Base-by-base conservation (phyloP, 2,797 vertebrate genomes). In the Tapera naevia region DNA sequence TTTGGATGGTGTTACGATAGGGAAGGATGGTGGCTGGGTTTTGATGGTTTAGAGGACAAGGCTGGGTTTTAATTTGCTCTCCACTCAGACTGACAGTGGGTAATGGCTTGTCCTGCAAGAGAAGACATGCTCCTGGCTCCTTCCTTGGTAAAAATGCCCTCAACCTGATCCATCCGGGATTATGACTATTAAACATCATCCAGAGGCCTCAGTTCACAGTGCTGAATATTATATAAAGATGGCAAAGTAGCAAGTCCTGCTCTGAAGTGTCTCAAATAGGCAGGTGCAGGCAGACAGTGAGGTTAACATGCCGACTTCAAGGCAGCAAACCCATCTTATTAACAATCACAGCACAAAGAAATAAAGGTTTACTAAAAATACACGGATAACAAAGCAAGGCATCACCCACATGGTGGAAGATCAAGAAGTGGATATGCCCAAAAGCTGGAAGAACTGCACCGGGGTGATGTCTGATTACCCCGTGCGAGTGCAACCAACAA, bases 401-500 rank as follows among this genome's bases (percentile, higher is more conserved):
- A 41, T 66, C 80, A 53, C 32, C 58, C 83, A 32, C 24, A 53
- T 0, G 2, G 19, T 41, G 73, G 27, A 81, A 30, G 73, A 94
- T 86, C 61, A 81, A 62, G 46, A 76, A 51, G 39, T 7, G 45
- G 54, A 70, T 81, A 66, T 45, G 51, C 35, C 78, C 8, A 10
- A 72, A 93, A 86, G 76, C 85, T 89, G 89, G 72, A 95, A 71
- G 78, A 85, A 94, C 78, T 56, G 79, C 74, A 80, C 41, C 6
- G 41, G 32, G 56, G 75, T 61, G 45, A 89, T 67, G 53, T 50
- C 84, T 92, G 81, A 78, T 35, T n/a, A n/a, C n/a, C n/a, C n/a
- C n/a, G n/a, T n/a, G n/a, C n/a, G n/a, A n/a, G n/a, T n/a, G n/a
- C n/a, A n/a, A n/a, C n/a, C n/a, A n/a, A n/a, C n/a, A n/a, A n/a